Evolutionary conservation across 2,113 vertebrate genomes (phyloP).

Genomic region (Camelus dromedarius): DNA sequence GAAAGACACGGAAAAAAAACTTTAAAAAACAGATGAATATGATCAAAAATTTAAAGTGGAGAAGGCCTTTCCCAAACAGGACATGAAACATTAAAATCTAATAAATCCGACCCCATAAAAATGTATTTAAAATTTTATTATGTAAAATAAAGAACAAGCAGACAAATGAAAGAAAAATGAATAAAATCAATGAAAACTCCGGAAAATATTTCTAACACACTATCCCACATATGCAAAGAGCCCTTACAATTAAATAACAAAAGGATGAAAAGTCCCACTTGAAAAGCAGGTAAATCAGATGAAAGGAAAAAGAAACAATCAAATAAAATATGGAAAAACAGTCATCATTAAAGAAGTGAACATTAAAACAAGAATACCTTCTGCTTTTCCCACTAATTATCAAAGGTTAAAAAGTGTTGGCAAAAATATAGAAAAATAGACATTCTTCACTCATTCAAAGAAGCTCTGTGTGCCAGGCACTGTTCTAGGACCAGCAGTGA

Average conservation of each 20-base stretch:
- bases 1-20: background rate
- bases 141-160: background rate
- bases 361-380: background rate
- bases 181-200: background rate
- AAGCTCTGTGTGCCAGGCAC: background rate
- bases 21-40: background rate
- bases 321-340: background rate
- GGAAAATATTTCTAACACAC: background rate
- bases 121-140: background rate
- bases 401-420: background rate
- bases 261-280: slow-evolving; percentile 17
- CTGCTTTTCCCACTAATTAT: background rate
- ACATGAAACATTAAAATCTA: background rate
- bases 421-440: background rate
- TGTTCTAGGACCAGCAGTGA: background rate
- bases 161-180: background rate
- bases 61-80: background rate
- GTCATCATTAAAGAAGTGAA: background rate
- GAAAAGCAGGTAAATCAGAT: background rate
- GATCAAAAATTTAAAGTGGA: slow-evolving; percentile 2
- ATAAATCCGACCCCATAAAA: background rate
- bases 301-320: background rate
- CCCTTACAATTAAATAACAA: background rate
- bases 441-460: background rate
- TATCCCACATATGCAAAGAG: background rate